Base-by-base conservation (phyloP, 2,888 invertebrate species). In the Lithophane ornitopus region DNA sequence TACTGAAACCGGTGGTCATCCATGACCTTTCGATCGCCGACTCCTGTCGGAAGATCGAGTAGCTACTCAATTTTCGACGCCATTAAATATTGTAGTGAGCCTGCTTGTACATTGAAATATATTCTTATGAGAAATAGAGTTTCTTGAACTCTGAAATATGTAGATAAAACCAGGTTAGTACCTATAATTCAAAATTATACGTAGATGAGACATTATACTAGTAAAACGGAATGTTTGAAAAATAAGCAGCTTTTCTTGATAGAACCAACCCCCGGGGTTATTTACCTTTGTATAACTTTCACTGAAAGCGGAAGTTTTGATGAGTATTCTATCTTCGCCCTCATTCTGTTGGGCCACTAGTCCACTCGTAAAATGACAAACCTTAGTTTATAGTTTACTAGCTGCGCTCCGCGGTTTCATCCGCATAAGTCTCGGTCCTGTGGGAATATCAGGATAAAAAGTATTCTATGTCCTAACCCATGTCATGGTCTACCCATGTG, bases 221-320 rank as follows among this genome's bases (percentile, higher is more conserved):
- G 52, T 68, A 58, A 46, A 28, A n/a, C 22, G 54, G 46, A 68
- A 77, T 69, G 65, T 78, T 70, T 70, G 67, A 63, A 72, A 77
- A 34, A 77, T 70, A 70, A 39, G 16, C 39, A 77, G 41, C 26
- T 71, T 62, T 63, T 78, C n/a, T 70, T 6, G 46, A 28, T 39
- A 54, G 59, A 39, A 74, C 56, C 74, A 58, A 79, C 49, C 66
- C 70, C 56, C 75, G 75, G 80, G 86, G 80, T 86, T 78, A 81
- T 85, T 82, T 75, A 86, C 85, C 86, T 88, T 79, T 80, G 68
- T 58, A 76, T 71, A 79, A 88, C 85, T 88, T 88, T 87, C 87
- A 80, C 87, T 82, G 74, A 74, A 69, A 82, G 72, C 78, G 84
- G 80, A 82, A 82, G 79, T 77, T 77, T 79, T 73, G 66, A 87